Evolutionary conservation across 2,888 invertebrate genomes (phyloP), one percentile per base, ranked within the genome.

Genomic region (Laspeyria flexula): DNA sequence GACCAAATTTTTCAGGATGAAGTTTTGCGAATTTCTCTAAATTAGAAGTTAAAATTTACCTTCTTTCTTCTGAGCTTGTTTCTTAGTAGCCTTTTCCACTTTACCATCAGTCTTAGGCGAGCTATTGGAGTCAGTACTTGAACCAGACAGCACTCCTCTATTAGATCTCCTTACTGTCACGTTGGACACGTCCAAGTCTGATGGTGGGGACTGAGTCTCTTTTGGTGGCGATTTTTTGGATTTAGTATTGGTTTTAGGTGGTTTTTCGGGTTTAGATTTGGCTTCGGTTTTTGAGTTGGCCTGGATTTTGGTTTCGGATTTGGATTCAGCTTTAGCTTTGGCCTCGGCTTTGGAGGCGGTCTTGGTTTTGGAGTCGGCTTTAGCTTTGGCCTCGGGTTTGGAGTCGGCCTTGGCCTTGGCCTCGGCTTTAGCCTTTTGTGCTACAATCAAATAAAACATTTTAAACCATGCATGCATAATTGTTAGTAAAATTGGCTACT

Each of bases 131-230:
- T 87, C 86, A 0, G 83, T 73, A 48, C 83, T 79, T 0, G 87
- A 81, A 0, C 73, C 68, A 0, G 86, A 82, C 21, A 69, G 81
- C 1, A 57, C 30, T 0, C 71, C 62, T 35, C 77, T 73, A 0
- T 68, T 69, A 1, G 88, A 83, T 44, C 64, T 75, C 0, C 89
- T 72, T 0, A 85, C 52, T 0, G 88, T 88, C 6, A 90, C 77
- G 35, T 89, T 89, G 0, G 86, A 83, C 0, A 60, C 58, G 46
- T 90, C 88, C 0, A 84, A 45, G 38, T 86, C 87, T 7, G 76
- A 63, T 0, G 60, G 55, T 0, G 75, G 73, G 0, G 80, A 75
- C 0, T 55, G 40, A 0, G 18, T 44, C 9, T 45, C 49, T 34
- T 49, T 11, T 15, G 12, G 65, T 49, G 7, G 18, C 18, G 68